Evolutionary conservation across 2,113 vertebrate species (phyloP), one percentile per base, ranked within the genome.

Genomic region (Callipepla squamata): DNA sequence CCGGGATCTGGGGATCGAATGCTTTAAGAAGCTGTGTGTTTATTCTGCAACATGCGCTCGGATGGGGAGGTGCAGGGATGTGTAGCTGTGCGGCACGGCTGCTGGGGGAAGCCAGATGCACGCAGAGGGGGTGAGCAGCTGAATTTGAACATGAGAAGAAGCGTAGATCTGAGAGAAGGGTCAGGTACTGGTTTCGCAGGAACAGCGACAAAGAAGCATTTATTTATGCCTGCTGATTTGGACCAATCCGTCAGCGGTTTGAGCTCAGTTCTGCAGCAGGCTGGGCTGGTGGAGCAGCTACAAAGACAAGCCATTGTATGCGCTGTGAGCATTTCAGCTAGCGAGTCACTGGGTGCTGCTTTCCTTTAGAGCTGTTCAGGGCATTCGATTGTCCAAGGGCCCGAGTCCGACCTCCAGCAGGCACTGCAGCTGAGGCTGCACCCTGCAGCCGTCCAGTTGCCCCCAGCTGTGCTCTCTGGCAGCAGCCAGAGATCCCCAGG

Each of bases 11-110:
- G 11, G 53, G 40, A 40, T 8, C 28, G 4, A 6, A 17, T 0
- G 22, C 9, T 23, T 40, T 32, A 4, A 7, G 51, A 36, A 48
- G 0, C 34, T 4, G 21, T 14, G 9, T 16, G 0, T 18, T 79
- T 30, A 1, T 25, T 30, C 10, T 1, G 2, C 26, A 4, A 9
- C 7, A 30, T 0, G 5, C 0, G 28, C 30, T 62, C 12, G 40
- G 42, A 18, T 45, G 18, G 2, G 72, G 62, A 26, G 13, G 12
- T 1, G 13, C 6, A 18, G 6, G 34, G 25, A 9, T 23, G 21
- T 3, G 0, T 25, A 6, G 2, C 5, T 30, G 19, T 6, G n/a
- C 40, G 1, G 45, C 0, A 12, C 0, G 58, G n/a, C 2, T 1
- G 50, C 53, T 19, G 30, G 25, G 19, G 42, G 45, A 5, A 13